Evolutionary conservation across 1,140 invertebrate species (phyloP), one percentile per base, ranked within the genome.

Genomic region (Drosophila nasuta): DNA sequence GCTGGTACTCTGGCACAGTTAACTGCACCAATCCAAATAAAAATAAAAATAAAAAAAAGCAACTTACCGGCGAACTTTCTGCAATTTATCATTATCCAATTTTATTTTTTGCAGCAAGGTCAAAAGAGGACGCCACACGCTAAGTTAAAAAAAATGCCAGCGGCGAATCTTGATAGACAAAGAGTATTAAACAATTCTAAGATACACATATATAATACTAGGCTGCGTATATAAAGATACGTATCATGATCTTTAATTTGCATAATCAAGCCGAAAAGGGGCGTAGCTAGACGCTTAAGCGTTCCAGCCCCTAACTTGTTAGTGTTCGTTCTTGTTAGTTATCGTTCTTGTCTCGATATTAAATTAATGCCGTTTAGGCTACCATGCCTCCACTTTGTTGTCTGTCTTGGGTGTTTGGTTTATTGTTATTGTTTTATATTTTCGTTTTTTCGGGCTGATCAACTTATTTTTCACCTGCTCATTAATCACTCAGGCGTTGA

Each of bases 401-500:
- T 52, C 30, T 62, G 13, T 58, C 71, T 13, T 38, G 35, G 2
- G 2, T 38, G 35, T 51, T 58, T 46, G 59, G 33, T 8, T 25
- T 25, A 25, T 25, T 25, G 20, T 25, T 25, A 15, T 33, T 33
- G 7, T 57, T 59, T 67, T 82, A 49, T 69, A 57, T 66, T 56
- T 30, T 58, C 25, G 64, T 59, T 62, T 41, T 62, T 41, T 77
- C 64, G 63, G 57, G 28, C 63, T 77, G 77, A 83, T 88, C 78
- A 85, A 75, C 80, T 81, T 81, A 73, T 75, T 57, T 89, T 89
- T 75, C 49, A 73, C 73, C 58, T 73, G 77, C 82, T 91, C 82
- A 91, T 91, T 91, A 91, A 91, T 91, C 82, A 91, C 77, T 78
- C 69, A 79, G 82, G 82, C 77, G 83, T 88, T 88, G 88, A 88